A percentile compares a stretch with the other conserved stretches of the same genome.
Conservation (phyloP, 2,113 vertebrate species). For the Podarcis raffonei region DNA sequence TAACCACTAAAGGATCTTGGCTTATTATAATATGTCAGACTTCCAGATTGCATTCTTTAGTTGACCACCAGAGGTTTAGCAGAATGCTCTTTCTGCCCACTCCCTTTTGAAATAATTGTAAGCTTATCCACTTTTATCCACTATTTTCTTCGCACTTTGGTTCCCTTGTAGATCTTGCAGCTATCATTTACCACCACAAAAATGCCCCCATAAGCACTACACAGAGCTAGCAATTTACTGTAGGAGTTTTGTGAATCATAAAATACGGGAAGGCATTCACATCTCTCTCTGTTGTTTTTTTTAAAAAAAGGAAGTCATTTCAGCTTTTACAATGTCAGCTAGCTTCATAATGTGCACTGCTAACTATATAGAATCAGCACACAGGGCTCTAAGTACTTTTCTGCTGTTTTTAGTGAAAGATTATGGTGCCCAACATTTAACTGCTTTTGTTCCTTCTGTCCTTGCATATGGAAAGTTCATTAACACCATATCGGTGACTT, state of each 20-base stretch:
- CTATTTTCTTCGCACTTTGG: slow-evolving; percentile 40
- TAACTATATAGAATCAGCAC: background rate
- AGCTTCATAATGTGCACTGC: background rate
- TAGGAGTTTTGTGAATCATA: background rate
- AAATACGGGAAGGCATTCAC: background rate
- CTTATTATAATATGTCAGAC: slow-evolving; percentile 48
- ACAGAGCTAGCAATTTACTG: slow-evolving; percentile 9
- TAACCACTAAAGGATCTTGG: slow-evolving; percentile 17
- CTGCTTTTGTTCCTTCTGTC: background rate
- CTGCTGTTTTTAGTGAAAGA: background rate
- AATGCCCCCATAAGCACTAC: background rate
- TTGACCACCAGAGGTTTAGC: slow-evolving; percentile 50
- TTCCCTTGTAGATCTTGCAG: slow-evolving; percentile 35
- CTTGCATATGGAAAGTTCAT: background rate
- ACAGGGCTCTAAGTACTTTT: background rate
- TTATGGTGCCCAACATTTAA: background rate
- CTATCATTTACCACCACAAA: slow-evolving; percentile 35
- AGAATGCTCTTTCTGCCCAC: slow-evolving; percentile 43
- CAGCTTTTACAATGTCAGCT: background rate
- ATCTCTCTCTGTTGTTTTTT: background rate
- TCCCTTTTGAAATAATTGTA: slow-evolving; percentile 27
- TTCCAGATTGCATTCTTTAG: slow-evolving; percentile 40
- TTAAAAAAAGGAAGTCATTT: background rate
- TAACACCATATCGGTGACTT: background rate
- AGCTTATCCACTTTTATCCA: slow-evolving; percentile 48